Conservation (phyloP, 2,113 vertebrate genomes). For the Scartelaos histophorus region DNA sequence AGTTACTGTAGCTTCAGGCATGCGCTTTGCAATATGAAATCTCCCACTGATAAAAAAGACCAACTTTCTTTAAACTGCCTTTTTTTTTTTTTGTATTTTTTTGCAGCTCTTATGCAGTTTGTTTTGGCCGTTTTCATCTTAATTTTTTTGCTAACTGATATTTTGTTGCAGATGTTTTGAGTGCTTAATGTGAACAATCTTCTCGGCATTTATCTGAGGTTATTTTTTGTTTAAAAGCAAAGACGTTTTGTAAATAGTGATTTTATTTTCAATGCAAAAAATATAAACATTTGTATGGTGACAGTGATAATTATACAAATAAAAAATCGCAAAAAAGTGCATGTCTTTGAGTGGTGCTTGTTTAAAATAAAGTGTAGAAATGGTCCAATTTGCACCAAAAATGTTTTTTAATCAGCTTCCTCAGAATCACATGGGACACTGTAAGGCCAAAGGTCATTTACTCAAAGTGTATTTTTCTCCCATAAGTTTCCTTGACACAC, state of each 20-base stretch:
- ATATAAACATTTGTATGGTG: conserved; percentile 55
- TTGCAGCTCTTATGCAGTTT: conserved; percentile 2
- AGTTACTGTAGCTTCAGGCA: conserved; percentile 20
- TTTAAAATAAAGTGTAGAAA: not conserved
- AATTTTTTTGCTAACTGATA: conserved; percentile 4
- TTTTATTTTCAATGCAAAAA: conserved; percentile 65
- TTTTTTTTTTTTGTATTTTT: not conserved
- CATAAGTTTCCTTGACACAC: too few relatives aligned
- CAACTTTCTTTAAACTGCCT: not conserved
- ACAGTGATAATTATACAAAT: conserved; percentile 47
- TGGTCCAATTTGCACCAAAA: not conserved
- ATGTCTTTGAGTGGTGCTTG: not conserved
- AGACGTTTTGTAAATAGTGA: conserved; percentile 56
- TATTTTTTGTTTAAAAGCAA: conserved; percentile 31
- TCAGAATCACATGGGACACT: too few relatives aligned
- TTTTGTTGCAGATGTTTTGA: conserved; percentile 36
- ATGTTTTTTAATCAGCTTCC: too few relatives aligned
- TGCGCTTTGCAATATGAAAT: conserved; percentile 19
- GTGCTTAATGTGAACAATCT: conserved; percentile 37
- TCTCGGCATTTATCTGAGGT: conserved; percentile 43
- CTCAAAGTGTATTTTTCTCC: too few relatives aligned
- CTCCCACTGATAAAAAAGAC: not conserved
- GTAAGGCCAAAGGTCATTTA: too few relatives aligned
- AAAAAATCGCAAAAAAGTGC: conserved; percentile 46
- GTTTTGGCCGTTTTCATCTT: conserved; percentile 1